phyloP scores from a whole-genome alignment of 2,888 invertebrate species.

The Melinaea marsaeus region DNA sequence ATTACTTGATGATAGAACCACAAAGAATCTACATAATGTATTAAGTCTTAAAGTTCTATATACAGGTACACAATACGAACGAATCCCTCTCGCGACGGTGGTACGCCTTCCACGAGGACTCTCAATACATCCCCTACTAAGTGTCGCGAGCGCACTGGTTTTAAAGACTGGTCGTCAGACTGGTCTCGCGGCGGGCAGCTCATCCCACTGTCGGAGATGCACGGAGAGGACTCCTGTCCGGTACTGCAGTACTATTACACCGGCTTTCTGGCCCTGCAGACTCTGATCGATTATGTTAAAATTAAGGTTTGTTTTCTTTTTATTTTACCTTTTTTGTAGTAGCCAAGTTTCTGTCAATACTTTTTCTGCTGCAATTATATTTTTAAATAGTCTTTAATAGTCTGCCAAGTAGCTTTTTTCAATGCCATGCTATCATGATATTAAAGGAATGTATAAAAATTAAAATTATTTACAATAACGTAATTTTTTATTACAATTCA shows the following conservation, averaged over 20 bases:
- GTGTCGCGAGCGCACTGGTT: constrained; percentile 80
- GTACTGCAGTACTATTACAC: constrained; percentile 86
- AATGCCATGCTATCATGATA: no score
- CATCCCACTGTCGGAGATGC: constrained; percentile 76
- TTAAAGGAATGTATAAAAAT: no score
- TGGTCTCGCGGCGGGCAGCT: constrained; percentile 74
- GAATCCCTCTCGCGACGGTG: constrained; percentile 80
- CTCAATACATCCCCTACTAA: constrained; percentile 82
- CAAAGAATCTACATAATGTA: background rate
- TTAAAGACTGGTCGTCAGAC: constrained; percentile 78
- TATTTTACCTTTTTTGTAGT: background rate
- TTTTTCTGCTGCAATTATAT: no score
- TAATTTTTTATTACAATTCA: no score
- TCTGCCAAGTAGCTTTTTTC: no score
- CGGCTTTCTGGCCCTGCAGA: constrained; percentile 85
- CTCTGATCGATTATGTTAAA: constrained; percentile 84
- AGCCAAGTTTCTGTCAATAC: no score
- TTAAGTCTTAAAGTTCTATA: background rate
- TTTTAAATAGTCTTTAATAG: no score
- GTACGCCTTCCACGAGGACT: constrained; percentile 81
- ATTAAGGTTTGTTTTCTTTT: constrained; percentile 75
- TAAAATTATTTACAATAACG: no score
- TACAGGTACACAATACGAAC: constrained; percentile 84
- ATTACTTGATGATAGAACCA: no score
- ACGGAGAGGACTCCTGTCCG: constrained; percentile 84